These are phyloP conservation scores for Bovichtus diacanthus DNA, from an alignment of 2,797 vertebrate genomes.

Conservation along the genomic window DNA sequence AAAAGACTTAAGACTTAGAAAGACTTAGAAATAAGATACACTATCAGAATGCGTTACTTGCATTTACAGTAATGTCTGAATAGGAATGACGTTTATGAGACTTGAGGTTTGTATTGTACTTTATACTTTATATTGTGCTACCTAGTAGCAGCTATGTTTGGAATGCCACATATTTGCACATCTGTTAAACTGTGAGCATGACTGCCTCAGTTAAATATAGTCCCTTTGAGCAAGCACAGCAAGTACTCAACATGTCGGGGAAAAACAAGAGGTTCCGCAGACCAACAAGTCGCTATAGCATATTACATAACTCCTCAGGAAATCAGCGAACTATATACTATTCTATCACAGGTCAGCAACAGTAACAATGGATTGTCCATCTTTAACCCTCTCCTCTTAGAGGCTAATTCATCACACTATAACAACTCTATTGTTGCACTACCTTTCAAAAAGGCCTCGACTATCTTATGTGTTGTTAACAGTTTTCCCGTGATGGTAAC, in stretches of 20 bases:
- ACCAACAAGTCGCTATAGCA: conserved; percentile 50
- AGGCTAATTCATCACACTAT: neutral
- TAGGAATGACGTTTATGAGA: neutral
- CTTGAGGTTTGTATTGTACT: conserved; percentile 1
- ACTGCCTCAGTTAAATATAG: conserved; percentile 68
- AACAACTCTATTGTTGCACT: neutral
- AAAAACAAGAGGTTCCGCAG: conserved; percentile 66
- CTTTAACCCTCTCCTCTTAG: neutral
- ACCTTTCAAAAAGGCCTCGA: neutral
- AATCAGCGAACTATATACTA: conserved; percentile 40
- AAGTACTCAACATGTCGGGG: conserved; percentile 52
- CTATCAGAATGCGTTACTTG: neutral
- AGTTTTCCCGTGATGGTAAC: neutral
- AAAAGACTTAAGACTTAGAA: too few relatives aligned
- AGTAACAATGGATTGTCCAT: neutral
- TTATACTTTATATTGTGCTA: neutral
- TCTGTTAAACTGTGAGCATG: conserved; percentile 44
- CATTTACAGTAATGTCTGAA: neutral
- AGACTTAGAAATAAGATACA: neutral
- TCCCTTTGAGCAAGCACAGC: conserved; percentile 56
- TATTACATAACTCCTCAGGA: conserved; percentile 66
- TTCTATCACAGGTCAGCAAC: conserved; percentile 9
- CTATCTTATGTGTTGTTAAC: too few relatives aligned
- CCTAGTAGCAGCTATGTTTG: conserved; percentile 24
- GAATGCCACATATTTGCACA: conserved; percentile 58